Evolutionary conservation across 2,888 invertebrate species (phyloP), one percentile per base, ranked within the genome.

Genomic region (Rhynchonema sp.): DNA sequence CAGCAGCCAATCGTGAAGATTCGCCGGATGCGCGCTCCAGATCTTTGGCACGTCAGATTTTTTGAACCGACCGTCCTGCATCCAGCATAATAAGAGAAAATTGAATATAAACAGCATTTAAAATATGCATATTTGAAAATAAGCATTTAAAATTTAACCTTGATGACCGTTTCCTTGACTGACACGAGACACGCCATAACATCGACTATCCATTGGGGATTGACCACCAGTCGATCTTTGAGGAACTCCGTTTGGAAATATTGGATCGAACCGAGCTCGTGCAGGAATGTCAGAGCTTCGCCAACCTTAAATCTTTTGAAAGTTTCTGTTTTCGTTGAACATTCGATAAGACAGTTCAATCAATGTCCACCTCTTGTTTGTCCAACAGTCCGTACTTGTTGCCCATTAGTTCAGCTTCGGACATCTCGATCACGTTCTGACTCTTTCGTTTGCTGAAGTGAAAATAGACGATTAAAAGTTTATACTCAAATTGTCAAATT

Each of bases 201-300:
- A 63, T 73, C 71, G 2, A 74, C 73, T 53, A 74, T 69, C 74
- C 74, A 74, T 66, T 74, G 73, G 25, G 74, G 73, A 63, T 70
- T 72, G 57, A 73, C 71, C 9, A 74, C 71, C 2, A 74, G 69
- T 61, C 68, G 65, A 26, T 69, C 64, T 58, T 68, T 68, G 3
- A 74, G 67, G 23, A 66, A 66, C 56, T 70, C 70, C 25, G 65
- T 70, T 28, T 69, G 66, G 63, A 74, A 74, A 64, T 73, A 70
- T 63, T 74, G 74, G 13, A 74, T 62, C 23, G 72, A 68, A 1
- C 74, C 74, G 38, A 74, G 66, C 55, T 74, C 73, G 65, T 73
- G 72, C 20, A 74, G 67, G 61, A 74, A 74, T 64, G 69, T 67
- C 1, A 74, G 68, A 2, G 73, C 71, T 60, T 20, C 27, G 13